Conservation (phyloP, 1,140 invertebrate genomes). For the Tenebrio molitor region DNA sequence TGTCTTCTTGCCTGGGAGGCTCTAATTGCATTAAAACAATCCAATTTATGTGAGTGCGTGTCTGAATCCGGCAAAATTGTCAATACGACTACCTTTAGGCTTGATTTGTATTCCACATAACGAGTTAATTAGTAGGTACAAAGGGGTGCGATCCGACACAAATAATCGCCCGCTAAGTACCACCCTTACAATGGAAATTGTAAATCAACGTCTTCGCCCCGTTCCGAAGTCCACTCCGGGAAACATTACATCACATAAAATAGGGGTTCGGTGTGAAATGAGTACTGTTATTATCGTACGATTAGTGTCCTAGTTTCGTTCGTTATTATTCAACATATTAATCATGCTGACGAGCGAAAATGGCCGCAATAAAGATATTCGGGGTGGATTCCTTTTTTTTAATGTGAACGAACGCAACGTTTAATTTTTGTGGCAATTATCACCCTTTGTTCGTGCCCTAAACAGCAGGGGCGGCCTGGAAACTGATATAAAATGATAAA, state of each 20-base stretch:
- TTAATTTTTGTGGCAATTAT: conserved; percentile 18
- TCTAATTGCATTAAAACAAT: conserved; percentile 41
- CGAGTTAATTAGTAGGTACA: not conserved
- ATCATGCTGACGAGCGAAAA: not conserved
- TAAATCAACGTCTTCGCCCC: not conserved
- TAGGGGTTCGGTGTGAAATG: not conserved
- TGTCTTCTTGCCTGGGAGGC: conserved; percentile 2
- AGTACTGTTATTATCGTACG: too few relatives aligned
- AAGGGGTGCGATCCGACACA: not conserved
- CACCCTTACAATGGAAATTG: not conserved
- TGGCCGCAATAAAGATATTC: not conserved
- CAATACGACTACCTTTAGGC: not conserved
- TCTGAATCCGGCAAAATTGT: conserved; percentile 23
- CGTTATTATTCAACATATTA: not conserved
- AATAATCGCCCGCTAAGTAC: not conserved
- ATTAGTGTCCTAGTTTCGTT: too few relatives aligned
- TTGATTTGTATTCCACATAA: conserved; percentile 21
- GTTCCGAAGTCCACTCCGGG: not conserved
- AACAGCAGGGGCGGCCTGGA: not conserved
- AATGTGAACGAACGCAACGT: not conserved
- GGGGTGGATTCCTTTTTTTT: too few relatives aligned
- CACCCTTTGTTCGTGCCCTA: conserved; percentile 6
- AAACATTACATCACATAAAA: not conserved
- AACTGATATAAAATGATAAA: conserved; percentile 9
- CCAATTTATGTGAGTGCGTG: conserved; percentile 28